phyloP scores from a whole-genome alignment of 2,888 invertebrate genomes.

The Papilio elwesi region DNA sequence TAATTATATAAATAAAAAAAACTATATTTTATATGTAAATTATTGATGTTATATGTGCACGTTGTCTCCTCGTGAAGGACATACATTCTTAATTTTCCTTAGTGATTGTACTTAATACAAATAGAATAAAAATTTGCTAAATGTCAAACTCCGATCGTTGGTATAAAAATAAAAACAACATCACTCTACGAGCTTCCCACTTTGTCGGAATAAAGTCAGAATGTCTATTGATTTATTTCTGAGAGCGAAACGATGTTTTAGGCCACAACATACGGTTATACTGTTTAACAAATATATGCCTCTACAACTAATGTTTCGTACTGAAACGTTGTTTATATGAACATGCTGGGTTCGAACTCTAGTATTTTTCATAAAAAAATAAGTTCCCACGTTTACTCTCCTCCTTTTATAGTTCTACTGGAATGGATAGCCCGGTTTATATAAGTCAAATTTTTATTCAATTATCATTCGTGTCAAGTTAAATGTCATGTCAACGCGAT shows the following conservation, averaged over 20 bases:
- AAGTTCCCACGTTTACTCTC: neutral
- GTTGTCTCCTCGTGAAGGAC: no score
- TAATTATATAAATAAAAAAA: no score
- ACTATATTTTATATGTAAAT: no score
- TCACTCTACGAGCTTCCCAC: neutral
- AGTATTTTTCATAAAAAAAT: neutral
- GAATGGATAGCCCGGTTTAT: no score
- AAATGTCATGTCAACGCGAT: no score
- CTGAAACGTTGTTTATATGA: neutral
- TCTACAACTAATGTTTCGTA: neutral
- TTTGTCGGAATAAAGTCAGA: constrained; percentile 20
- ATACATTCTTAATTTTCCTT: no score
- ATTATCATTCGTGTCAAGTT: no score
- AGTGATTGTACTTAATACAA: no score
- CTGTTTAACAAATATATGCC: neutral
- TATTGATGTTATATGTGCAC: no score
- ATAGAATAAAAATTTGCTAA: no score
- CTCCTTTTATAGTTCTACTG: no score
- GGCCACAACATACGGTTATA: neutral
- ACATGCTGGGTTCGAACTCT: neutral
- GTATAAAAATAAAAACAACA: neutral
- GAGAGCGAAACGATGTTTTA: constrained; percentile 29
- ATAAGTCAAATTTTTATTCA: no score
- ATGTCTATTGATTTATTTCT: constrained; percentile 33
- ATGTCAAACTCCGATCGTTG: neutral